Evolutionary conservation across 1,140 invertebrate genomes (phyloP).

Genomic region (Lasioglossum albipes): DNA sequence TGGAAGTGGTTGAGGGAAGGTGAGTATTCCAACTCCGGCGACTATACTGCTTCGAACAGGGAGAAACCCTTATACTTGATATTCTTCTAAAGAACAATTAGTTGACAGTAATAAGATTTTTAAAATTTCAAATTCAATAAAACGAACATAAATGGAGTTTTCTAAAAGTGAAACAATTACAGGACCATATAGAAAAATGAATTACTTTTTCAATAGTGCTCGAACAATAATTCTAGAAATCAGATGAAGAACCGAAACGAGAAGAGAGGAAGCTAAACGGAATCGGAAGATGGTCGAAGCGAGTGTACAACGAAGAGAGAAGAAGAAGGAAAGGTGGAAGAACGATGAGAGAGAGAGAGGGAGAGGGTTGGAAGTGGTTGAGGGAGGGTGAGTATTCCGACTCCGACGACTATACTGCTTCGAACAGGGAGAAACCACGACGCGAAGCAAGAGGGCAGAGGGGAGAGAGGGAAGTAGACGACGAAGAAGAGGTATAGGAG

Average conservation of each 20-base stretch:
- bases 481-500: neutral
- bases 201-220: too few relatives aligned
- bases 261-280: neutral
- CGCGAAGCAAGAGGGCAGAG: neutral
- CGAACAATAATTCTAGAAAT: too few relatives aligned
- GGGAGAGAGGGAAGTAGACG: neutral
- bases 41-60: constrained; percentile 3
- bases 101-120: too few relatives aligned
- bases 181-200: too few relatives aligned
- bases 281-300: constrained; percentile 1
- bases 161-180: too few relatives aligned
- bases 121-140: too few relatives aligned
- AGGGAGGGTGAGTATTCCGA: neutral
- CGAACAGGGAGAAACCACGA: constrained; percentile 8
- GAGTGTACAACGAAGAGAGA: neutral
- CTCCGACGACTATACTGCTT: neutral
- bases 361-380: neutral
- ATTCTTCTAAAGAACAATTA: too few relatives aligned
- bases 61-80: neutral
- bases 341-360: neutral
- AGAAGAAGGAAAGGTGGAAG: neutral
- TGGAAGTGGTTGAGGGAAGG: neutral
- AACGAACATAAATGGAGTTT: too few relatives aligned
- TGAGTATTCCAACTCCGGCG: neutral
- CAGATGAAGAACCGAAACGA: neutral